Conservation (phyloP, 2,888 invertebrate genomes). For the Callyntrura sp. region DNA sequence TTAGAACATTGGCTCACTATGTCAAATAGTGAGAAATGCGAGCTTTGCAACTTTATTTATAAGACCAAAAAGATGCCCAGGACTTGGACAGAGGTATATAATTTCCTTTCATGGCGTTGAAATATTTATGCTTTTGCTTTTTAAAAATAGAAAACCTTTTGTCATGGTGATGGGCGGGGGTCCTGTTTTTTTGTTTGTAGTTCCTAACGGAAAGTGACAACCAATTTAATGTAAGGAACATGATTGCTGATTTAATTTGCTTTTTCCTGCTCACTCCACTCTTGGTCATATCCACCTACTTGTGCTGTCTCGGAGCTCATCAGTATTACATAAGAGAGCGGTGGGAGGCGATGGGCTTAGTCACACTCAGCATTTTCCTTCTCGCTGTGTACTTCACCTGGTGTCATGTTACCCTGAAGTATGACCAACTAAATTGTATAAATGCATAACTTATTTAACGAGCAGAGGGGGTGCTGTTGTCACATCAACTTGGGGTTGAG, state of each 20-base stretch:
- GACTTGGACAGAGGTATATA: constrained; percentile 85
- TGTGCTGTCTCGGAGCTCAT: constrained; percentile 85
- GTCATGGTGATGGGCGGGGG: neutral
- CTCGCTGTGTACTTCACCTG: constrained; percentile 83
- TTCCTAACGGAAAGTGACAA: constrained; percentile 85
- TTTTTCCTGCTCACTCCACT: constrained; percentile 86
- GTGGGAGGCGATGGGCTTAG: constrained; percentile 84
- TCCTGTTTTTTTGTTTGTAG: constrained; percentile 81
- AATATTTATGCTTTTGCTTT: neutral
- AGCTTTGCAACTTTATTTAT: constrained; percentile 86
- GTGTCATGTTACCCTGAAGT: constrained; percentile 84
- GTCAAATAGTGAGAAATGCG: constrained; percentile 86
- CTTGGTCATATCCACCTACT: constrained; percentile 85
- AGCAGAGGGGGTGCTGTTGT: too few relatives aligned
- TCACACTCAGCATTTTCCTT: constrained; percentile 82
- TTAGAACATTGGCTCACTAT: constrained; percentile 86
- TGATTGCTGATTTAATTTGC: constrained; percentile 85
- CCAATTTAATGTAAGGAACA: constrained; percentile 85
- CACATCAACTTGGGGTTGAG: neutral
- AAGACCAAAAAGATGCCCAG: constrained; percentile 85
- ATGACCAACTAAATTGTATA: constrained; percentile 15
- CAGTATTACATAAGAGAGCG: constrained; percentile 83
- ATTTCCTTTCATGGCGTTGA: neutral
- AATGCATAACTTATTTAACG: too few relatives aligned
- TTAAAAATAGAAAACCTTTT: neutral